These are phyloP conservation scores for Lasiurus cinereus DNA, from an alignment of 2,113 vertebrate species.

Conservation along the genomic window DNA sequence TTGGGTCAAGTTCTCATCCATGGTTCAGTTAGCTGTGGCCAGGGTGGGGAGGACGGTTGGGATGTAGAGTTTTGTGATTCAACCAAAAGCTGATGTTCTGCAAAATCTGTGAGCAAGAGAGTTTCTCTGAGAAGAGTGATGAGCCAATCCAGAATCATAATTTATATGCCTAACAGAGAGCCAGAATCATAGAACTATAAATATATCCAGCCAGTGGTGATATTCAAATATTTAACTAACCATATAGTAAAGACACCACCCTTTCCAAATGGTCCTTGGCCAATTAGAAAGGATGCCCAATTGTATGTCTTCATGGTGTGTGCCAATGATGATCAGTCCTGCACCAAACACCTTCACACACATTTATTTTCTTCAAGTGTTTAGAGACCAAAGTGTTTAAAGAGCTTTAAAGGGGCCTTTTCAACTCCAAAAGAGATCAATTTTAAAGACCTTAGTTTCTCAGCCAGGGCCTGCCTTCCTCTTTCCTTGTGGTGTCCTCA, in stretches of 20 bases:
- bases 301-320: neutral
- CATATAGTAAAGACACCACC: neutral
- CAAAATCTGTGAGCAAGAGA: neutral
- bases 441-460: neutral
- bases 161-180: neutral
- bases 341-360: neutral
- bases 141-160: neutral
- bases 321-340: neutral
- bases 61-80: neutral
- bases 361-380: neutral
- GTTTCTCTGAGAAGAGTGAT: neutral
- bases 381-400: neutral
- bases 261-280: neutral
- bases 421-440: neutral
- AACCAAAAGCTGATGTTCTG: neutral
- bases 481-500: neutral
- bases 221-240: conserved; percentile 16
- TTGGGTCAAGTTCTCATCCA: neutral
- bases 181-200: neutral
- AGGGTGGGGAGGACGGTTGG: accelerated
- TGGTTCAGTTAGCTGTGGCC: neutral
- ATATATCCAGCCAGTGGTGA: neutral
- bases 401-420: neutral
- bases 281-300: neutral
- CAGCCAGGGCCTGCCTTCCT: neutral